Percentiles rank a stretch among this genome's conserved stretches.
These are phyloP conservation scores for Ornithorhynchus anatinus DNA, from an alignment of 2,113 vertebrate genomes.

Conservation along the genomic window DNA sequence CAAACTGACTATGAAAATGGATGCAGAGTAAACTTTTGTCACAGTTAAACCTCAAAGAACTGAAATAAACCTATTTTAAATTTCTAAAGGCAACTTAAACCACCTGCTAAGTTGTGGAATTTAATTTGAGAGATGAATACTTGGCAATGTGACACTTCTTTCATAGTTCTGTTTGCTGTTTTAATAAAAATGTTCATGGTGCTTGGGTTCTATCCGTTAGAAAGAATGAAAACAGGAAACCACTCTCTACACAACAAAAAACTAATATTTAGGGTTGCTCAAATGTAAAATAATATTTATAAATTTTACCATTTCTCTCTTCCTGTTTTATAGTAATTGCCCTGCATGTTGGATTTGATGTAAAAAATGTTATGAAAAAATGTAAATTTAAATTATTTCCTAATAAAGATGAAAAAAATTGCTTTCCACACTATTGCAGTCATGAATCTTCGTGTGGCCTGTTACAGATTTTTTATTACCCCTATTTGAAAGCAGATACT, in stretches of 20 bases:
- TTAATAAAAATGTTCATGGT: constrained; percentile 77
- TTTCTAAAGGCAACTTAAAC: constrained; percentile 65
- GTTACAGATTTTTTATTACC: constrained; percentile 61
- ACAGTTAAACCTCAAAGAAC: constrained; percentile 34
- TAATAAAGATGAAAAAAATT: constrained; percentile 57
- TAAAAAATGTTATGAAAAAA: constrained; percentile 70
- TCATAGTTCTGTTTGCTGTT: constrained; percentile 75
- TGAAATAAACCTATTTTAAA: constrained; percentile 64
- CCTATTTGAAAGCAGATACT: constrained; percentile 63
- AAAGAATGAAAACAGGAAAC: constrained; percentile 72
- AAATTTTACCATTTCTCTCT: constrained; percentile 57
- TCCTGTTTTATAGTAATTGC: constrained; percentile 60
- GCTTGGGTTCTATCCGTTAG: constrained; percentile 75
- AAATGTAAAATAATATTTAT: constrained; percentile 74
- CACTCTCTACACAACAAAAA: constrained; percentile 74
- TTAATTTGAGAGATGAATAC: constrained; percentile 78
- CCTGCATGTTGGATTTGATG: constrained; percentile 53
- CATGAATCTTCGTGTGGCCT: constrained; percentile 58
- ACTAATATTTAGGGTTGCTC: constrained; percentile 56
- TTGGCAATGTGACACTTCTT: constrained; percentile 74
- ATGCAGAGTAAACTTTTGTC: constrained; percentile 38
- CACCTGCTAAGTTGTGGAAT: constrained; percentile 72
- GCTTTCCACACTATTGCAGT: constrained; percentile 55
- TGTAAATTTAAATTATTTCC: constrained; percentile 63
- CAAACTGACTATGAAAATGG: constrained; percentile 42